Conservation (phyloP, 2,113 vertebrate genomes). For the Equus przewalskii region DNA sequence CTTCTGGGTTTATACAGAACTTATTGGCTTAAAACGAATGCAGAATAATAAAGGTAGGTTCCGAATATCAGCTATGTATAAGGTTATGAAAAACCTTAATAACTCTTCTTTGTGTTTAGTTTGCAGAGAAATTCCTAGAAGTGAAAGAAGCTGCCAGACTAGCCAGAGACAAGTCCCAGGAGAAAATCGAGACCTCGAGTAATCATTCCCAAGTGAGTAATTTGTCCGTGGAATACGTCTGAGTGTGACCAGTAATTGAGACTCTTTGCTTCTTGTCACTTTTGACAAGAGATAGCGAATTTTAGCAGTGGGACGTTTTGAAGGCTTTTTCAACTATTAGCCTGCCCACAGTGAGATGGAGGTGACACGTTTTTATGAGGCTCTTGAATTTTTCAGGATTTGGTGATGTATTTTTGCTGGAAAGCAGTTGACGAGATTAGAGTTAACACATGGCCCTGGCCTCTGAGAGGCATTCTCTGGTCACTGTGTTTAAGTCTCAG, state of each 20-base stretch:
- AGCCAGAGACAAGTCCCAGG: constrained; percentile 96
- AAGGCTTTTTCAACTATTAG: not conserved
- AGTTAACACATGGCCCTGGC: not conserved
- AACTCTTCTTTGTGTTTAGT: constrained; percentile 88
- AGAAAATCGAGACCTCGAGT: constrained; percentile 95
- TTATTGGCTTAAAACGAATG: not conserved
- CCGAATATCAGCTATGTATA: not conserved
- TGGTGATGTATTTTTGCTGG: not conserved
- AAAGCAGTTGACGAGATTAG: not conserved
- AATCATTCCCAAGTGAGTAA: constrained; percentile 95
- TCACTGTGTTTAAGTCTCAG: not conserved
- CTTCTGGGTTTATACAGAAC: not conserved
- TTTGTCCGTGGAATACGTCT: not conserved
- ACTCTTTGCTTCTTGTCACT: not conserved
- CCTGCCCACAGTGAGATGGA: not conserved
- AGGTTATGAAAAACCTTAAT: constrained; percentile 8
- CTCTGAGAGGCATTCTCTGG: not conserved
- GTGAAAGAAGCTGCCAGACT: constrained; percentile 97
- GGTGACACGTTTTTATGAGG: not conserved
- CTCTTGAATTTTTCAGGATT: constrained; percentile 19
- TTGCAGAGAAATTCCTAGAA: constrained; percentile 99
- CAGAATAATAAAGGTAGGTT: not conserved
- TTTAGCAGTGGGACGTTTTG: not conserved
- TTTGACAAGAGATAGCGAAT: not conserved
- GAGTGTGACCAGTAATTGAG: not conserved